phyloP scores from a whole-genome alignment of 2,888 invertebrate species.

The Ectemnius lituratus region DNA sequence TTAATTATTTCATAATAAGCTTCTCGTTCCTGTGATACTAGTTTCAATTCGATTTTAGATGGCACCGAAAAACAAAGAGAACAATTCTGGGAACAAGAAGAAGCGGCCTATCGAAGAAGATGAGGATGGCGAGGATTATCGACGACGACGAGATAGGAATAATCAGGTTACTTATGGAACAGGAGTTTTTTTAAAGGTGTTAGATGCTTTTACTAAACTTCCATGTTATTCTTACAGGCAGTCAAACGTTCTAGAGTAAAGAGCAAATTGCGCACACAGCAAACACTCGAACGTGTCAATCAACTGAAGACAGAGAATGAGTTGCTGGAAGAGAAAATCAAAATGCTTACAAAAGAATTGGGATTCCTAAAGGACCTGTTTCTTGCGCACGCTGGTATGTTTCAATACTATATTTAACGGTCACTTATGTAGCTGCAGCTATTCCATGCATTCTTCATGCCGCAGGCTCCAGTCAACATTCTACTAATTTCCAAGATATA shows the following conservation, averaged over 20 bases:
- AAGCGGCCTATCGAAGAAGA: slow-evolving; percentile 79
- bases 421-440: too few species aligned
- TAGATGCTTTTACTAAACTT: slow-evolving; percentile 11
- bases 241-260: slow-evolving; percentile 90
- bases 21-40: neutral
- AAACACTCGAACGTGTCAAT: slow-evolving; percentile 87
- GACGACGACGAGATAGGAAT: slow-evolving; percentile 87
- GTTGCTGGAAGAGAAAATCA: slow-evolving; percentile 88
- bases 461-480: slow-evolving; percentile 72
- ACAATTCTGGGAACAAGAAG: slow-evolving; percentile 63
- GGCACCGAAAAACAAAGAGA: slow-evolving; percentile 75
- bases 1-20: neutral
- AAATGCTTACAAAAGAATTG: slow-evolving; percentile 88
- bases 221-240: slow-evolving; percentile 80
- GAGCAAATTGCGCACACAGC: slow-evolving; percentile 87
- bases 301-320: slow-evolving; percentile 89
- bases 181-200: neutral
- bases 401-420: neutral
- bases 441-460: too few species aligned
- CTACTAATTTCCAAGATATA: slow-evolving; percentile 70
- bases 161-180: slow-evolving; percentile 81
- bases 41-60: slow-evolving; percentile 62
- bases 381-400: slow-evolving; percentile 86
- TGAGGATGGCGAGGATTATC: slow-evolving; percentile 86
- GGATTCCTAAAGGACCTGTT: slow-evolving; percentile 90